Evolutionary conservation across 2,797 vertebrate species (phyloP), one percentile per base, ranked within the genome.

Genomic region (Poeciliopsis gracilis): DNA sequence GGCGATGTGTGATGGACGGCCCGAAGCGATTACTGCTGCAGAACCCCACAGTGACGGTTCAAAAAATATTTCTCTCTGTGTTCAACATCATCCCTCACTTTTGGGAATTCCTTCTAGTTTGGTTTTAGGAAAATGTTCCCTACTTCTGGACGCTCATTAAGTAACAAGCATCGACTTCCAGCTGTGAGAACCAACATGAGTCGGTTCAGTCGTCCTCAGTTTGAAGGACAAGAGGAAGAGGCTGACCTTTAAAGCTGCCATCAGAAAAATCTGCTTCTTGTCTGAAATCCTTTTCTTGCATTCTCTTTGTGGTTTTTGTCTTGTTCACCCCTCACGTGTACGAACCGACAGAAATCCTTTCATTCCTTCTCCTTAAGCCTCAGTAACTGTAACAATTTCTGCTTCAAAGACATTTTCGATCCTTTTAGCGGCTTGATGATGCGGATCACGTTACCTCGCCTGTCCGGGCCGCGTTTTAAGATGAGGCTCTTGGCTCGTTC

Each of bases 231-330:
- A 30, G 73, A 23, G n/a, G 38, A 45, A 36, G 55, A 75, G 49
- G 59, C 30, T 1, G 76, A 77, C 77, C 55, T 85, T 81, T 79
- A 73, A 67, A 61, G 51, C 63, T 2, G n/a, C 71, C 74, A 16
- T 66, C 51, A 47, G 76, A 70, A 76, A 83, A 75, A 76, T 79
- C 73, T 82, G 51, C 83, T 82, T 88, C 47, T 53, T 38, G 45
- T 51, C 77, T 45, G 41, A 43, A 75, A 66, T n/a, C 47, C 47
- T 80, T 33, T 71, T 45, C 67, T 78, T 78, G 59, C 77, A 0
- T 78, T 46, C 0, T 7, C 53, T 63, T 33, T 23, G 0, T 47
- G 33, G 55, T 76, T 59, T 78, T 43, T 33, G 53, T 55, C 47
- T 49, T 71, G n/a, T 45, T 49, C 45, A 72, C 4, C 23, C 23